These are phyloP conservation scores for Atta colombica DNA, from an alignment of 1,140 invertebrate species.

Conservation along the genomic window DNA sequence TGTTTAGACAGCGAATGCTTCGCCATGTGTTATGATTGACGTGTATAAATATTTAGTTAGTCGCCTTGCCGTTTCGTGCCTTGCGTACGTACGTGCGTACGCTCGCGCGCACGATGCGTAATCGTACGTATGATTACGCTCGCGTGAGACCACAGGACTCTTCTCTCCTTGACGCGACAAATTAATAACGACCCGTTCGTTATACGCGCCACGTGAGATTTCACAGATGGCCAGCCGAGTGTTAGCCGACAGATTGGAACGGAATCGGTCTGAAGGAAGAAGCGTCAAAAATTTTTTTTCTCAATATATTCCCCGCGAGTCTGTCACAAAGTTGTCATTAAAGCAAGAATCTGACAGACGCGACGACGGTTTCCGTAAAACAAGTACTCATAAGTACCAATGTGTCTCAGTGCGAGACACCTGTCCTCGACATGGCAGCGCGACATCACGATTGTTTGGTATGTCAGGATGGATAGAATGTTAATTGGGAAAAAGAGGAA, in stretches of 20 bases:
- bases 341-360: conserved; percentile 24
- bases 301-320: background rate
- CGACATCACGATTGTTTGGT: background rate
- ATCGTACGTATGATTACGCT: conserved; percentile 31
- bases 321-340: conserved; percentile 6
- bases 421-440: background rate
- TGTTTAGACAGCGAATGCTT: conserved; percentile 78
- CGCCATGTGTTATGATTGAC: conserved; percentile 76
- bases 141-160: conserved; percentile 58
- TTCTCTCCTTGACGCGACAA: conserved; percentile 50
- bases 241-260: conserved; percentile 34
- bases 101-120: background rate
- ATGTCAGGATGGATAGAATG: conserved; percentile 1
- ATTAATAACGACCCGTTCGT: conserved; percentile 66
- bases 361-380: conserved; percentile 38
- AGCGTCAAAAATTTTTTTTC: background rate
- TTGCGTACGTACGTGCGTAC: conserved; percentile 37
- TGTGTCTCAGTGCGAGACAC: conserved; percentile 27
- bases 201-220: conserved; percentile 58
- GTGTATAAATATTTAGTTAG: conserved; percentile 79
- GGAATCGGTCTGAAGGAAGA: conserved; percentile 1
- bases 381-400: background rate
- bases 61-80: conserved; percentile 72
- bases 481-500: conserved; percentile 53
- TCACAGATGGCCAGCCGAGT: conserved; percentile 47